Conservation (phyloP, 2,113 vertebrate species). For the Mustelus asterias region DNA sequence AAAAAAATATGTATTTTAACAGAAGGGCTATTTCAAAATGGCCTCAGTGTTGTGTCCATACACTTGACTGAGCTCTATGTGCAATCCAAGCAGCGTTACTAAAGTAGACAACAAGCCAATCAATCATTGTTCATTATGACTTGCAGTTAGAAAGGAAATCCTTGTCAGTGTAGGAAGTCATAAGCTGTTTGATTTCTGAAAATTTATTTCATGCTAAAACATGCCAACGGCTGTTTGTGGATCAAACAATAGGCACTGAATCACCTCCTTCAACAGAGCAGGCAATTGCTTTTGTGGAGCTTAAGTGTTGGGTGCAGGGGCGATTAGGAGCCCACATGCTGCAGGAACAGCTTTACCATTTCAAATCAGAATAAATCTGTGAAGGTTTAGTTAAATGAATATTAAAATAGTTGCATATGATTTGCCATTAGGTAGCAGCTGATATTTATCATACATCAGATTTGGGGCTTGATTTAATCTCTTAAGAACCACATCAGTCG, state of each 20-base stretch:
- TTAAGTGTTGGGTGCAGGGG: not conserved
- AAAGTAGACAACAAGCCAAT: not conserved
- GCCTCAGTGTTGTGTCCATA: not conserved
- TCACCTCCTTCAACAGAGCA: not conserved
- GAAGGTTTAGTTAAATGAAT: conserved; percentile 13
- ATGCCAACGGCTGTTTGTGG: not conserved
- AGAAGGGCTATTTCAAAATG: not conserved
- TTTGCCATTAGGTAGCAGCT: not conserved
- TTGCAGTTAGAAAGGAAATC: not conserved
- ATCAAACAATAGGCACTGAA: not conserved
- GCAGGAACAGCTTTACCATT: not conserved
- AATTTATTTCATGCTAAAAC: not conserved
- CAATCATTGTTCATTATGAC: not conserved
- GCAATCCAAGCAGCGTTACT: not conserved
- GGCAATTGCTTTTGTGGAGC: not conserved
- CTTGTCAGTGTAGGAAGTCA: not conserved
- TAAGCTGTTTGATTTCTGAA: not conserved
- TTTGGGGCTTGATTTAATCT: conserved; percentile 11
- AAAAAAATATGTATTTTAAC: not conserved
- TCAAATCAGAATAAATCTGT: conserved; percentile 5
- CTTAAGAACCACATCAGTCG: not conserved
- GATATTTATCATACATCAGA: conserved; percentile 13
- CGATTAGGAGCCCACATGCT: not conserved
- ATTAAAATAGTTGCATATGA: not conserved
- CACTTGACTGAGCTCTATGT: not conserved